Evolutionary conservation across 2,888 invertebrate species (phyloP).

Genomic region (Euzophera pinguis): DNA sequence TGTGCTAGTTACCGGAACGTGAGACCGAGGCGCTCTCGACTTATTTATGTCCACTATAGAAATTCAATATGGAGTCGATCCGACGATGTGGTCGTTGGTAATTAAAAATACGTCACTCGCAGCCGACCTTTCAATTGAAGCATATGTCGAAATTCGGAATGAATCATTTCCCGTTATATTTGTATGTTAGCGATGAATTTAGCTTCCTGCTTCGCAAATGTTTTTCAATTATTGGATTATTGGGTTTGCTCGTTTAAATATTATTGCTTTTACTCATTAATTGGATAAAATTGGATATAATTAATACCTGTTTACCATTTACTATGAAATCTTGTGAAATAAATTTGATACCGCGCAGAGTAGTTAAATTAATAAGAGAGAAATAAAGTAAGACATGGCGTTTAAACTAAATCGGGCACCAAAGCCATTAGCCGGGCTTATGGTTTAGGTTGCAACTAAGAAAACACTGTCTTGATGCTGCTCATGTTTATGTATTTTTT

Average conservation of each 20-base stretch:
- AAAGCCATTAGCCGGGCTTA: too few relatives aligned
- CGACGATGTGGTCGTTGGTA: conserved; percentile 68
- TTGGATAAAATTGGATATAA: conserved; percentile 12
- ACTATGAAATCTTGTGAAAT: too few relatives aligned
- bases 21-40: conserved; percentile 41
- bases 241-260: neutral
- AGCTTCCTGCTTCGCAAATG: conserved; percentile 22
- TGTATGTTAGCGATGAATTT: conserved; percentile 43
- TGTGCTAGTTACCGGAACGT: conserved; percentile 36
- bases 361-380: too few relatives aligned
- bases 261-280: neutral
- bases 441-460: too few relatives aligned
- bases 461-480: neutral
- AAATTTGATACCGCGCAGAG: too few relatives aligned
- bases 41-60: conserved; percentile 70
- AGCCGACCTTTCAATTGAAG: conserved; percentile 74
- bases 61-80: conserved; percentile 63
- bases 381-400: too few relatives aligned
- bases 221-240: conserved; percentile 25
- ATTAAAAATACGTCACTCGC: conserved; percentile 79
- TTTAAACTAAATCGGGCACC: too few relatives aligned
- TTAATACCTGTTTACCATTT: too few relatives aligned
- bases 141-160: conserved; percentile 75
- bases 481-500: too few relatives aligned
- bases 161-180: conserved; percentile 73